phyloP scores from a whole-genome alignment of 2,888 invertebrate species.

The Dolichomitus sp. region DNA sequence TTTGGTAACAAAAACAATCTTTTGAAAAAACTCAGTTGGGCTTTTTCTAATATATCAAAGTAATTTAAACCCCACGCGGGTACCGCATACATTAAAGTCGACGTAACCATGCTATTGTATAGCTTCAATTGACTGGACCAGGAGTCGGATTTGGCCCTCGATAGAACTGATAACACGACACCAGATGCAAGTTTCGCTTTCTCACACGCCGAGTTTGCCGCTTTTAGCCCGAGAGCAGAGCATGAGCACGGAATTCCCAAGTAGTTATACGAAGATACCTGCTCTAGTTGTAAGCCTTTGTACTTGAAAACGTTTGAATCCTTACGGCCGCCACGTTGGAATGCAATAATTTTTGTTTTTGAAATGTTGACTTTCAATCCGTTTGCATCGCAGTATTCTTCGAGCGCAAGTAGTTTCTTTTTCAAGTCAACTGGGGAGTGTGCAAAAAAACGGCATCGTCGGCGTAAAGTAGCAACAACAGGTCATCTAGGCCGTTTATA shows the following conservation, averaged over 20 bases:
- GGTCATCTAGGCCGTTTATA: slow-evolving; percentile 44
- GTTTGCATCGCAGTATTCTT: slow-evolving; percentile 40
- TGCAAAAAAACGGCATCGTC: slow-evolving; percentile 60
- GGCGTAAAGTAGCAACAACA: slow-evolving; percentile 53
- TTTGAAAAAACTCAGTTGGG: neutral
- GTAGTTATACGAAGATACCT: neutral
- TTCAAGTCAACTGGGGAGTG: slow-evolving; percentile 25
- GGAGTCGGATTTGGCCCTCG: neutral
- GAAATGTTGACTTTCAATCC: slow-evolving; percentile 22
- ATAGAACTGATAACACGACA: neutral
- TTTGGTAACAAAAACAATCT: neutral
- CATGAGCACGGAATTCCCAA: neutral
- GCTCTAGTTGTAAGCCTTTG: neutral
- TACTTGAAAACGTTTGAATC: neutral
- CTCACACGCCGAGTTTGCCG: neutral
- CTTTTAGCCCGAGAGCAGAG: neutral
- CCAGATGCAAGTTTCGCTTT: neutral
- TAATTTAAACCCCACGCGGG: slow-evolving; percentile 28
- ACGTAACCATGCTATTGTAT: neutral
- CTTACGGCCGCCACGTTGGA: neutral
- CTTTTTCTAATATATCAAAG: neutral
- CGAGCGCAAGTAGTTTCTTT: slow-evolving; percentile 30
- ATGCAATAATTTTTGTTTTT: slow-evolving; percentile 38
- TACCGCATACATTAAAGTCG: slow-evolving; percentile 18
- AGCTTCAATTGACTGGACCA: neutral